Conservation (phyloP, 2,113 vertebrate genomes). For the Malurus cyaneus region DNA sequence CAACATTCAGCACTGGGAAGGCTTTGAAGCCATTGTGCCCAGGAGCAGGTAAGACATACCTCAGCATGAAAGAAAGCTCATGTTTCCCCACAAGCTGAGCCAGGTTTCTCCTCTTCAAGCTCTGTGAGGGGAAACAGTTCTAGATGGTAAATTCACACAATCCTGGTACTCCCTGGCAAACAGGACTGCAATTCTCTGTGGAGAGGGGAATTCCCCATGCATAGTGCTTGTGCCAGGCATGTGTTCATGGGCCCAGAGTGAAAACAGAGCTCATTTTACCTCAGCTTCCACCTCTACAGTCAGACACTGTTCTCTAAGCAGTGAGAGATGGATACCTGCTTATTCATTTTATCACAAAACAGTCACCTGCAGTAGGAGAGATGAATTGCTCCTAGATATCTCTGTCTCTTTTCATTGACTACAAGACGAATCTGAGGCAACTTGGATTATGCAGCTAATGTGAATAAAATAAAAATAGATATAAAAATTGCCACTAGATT, state of each 20-base stretch:
- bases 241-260: neutral
- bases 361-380: neutral
- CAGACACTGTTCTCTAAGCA: neutral
- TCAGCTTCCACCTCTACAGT: neutral
- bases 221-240: neutral
- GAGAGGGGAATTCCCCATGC: neutral
- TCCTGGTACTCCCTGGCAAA: neutral
- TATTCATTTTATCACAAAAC: neutral
- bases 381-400: neutral
- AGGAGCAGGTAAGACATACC: neutral
- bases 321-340: neutral
- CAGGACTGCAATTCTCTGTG: neutral
- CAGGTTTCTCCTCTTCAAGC: neutral
- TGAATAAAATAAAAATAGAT: neutral
- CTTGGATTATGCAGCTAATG: neutral
- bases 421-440: neutral
- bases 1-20: neutral
- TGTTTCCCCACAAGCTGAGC: neutral
- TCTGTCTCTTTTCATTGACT: neutral
- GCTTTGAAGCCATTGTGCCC: conserved; percentile 25
- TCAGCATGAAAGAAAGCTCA: neutral
- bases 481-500: neutral
- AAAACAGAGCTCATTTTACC: neutral
- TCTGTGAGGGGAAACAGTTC: neutral
- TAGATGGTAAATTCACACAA: neutral